Evolutionary conservation across 2,797 vertebrate species (phyloP).

Genomic region (Pipistrellus pygmaeus): DNA sequence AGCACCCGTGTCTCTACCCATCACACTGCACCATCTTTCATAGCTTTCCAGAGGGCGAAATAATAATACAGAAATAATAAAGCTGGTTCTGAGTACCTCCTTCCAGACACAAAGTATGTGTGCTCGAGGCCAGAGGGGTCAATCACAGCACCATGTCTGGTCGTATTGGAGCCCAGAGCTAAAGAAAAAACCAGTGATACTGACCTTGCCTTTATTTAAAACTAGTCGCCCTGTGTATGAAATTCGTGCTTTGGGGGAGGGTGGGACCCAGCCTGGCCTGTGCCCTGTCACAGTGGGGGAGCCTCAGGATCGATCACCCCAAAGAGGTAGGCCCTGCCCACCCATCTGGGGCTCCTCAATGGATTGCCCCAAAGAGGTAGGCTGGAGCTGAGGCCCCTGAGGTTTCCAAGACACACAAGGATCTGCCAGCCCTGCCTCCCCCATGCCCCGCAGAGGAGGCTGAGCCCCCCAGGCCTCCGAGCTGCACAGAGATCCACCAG

Average conservation of each 20-base stretch:
- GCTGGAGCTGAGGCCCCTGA: rapidly evolving
- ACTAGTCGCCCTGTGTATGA: no score
- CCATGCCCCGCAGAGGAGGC: no score
- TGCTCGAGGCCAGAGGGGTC: background rate
- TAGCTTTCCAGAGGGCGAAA: background rate
- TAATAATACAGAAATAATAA: background rate
- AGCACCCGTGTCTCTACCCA: background rate
- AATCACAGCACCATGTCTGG: rapidly evolving
- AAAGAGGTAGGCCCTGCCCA: no score
- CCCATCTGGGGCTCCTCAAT: no score
- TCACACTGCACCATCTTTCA: background rate
- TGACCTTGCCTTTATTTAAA: background rate
- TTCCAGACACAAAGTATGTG: background rate
- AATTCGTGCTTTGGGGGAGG: no score
- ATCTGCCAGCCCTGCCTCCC: no score
- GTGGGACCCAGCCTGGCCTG: no score
- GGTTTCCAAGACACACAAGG: no score
- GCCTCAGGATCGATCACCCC: rapidly evolving
- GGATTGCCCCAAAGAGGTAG: no score
- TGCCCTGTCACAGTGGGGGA: no score
- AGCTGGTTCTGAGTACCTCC: background rate
- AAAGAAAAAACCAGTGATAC: background rate
- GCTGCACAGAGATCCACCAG: no score
- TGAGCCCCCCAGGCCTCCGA: no score
- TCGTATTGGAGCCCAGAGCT: background rate